phyloP scores from a whole-genome alignment of 2,797 vertebrate species.

The Sebastes minor region DNA sequence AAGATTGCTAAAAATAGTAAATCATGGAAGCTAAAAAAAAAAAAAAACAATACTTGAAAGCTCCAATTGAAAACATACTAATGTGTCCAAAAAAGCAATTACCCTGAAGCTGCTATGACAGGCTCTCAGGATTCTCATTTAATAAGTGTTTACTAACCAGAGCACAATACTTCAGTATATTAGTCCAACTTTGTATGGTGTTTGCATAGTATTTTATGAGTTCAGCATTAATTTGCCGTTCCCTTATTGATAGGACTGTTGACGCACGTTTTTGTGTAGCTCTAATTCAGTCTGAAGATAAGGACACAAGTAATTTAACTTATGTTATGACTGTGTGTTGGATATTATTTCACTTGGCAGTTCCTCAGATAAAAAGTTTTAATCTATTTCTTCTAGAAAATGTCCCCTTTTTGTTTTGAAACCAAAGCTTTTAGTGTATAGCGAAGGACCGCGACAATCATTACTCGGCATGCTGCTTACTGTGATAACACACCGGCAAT shows the following conservation, averaged over 20 bases:
- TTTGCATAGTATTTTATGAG: not conserved
- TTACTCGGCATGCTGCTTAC: slow-evolving; percentile 14
- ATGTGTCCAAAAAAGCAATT: slow-evolving; percentile 1
- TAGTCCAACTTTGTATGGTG: not conserved
- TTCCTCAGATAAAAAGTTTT: not conserved
- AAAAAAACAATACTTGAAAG: not conserved
- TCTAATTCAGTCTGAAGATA: not conserved
- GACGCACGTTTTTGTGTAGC: not conserved
- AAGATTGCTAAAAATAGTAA: not conserved
- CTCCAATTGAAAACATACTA: not conserved
- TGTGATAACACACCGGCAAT: slow-evolving; percentile 28
- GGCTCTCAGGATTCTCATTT: not conserved
- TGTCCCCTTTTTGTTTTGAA: not conserved
- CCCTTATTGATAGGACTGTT: not conserved
- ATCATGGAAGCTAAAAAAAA: not conserved
- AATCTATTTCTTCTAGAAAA: not conserved
- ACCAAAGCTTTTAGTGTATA: slow-evolving; percentile 2
- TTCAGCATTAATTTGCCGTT: not conserved
- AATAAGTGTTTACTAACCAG: not conserved
- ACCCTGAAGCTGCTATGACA: not conserved
- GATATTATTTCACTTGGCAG: not conserved
- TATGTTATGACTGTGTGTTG: not conserved
- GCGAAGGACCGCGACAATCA: not conserved
- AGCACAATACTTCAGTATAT: not conserved
- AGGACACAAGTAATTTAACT: not conserved